phyloP scores from a whole-genome alignment of 2,113 vertebrate species.

The Cyanoliseus patagonus region DNA sequence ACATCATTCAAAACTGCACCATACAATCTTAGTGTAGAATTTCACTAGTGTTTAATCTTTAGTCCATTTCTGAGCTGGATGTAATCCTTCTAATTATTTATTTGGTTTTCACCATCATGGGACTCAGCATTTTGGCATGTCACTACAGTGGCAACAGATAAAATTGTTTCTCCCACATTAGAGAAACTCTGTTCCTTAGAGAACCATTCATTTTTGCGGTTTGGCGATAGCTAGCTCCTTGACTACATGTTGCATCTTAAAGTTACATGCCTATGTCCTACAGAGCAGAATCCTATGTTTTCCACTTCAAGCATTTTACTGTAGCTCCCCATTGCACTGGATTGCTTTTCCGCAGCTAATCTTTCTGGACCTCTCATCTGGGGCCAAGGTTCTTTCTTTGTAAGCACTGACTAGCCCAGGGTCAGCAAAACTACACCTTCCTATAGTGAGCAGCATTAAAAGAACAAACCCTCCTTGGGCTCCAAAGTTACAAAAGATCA shows the following conservation, averaged over 20 bases:
- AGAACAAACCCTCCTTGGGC: not conserved
- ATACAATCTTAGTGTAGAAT: not conserved
- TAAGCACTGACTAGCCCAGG: not conserved
- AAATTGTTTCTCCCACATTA: not conserved
- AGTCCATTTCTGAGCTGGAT: not conserved
- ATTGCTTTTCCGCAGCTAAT: not conserved
- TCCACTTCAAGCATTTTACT: not conserved
- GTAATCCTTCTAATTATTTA: not conserved
- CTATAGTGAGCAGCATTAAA: not conserved
- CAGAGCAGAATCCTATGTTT: not conserved
- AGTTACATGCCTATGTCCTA: not conserved
- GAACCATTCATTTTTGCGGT: not conserved
- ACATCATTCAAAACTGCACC: not conserved
- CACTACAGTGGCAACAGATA: not conserved
- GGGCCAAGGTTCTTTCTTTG: not conserved
- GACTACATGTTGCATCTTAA: not conserved
- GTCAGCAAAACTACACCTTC: not conserved
- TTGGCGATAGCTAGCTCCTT: not conserved
- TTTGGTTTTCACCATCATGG: not conserved
- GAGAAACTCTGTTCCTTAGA: not conserved
- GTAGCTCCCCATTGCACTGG: not conserved
- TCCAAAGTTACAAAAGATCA: not conserved
- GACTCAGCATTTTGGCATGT: not conserved
- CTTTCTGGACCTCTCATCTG: not conserved
- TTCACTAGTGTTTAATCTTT: not conserved